Percentiles rank a stretch among this genome's conserved stretches.
Evolutionary conservation across 2,797 vertebrate species (phyloP).

Genomic region (Hoplostethus mediterraneus): DNA sequence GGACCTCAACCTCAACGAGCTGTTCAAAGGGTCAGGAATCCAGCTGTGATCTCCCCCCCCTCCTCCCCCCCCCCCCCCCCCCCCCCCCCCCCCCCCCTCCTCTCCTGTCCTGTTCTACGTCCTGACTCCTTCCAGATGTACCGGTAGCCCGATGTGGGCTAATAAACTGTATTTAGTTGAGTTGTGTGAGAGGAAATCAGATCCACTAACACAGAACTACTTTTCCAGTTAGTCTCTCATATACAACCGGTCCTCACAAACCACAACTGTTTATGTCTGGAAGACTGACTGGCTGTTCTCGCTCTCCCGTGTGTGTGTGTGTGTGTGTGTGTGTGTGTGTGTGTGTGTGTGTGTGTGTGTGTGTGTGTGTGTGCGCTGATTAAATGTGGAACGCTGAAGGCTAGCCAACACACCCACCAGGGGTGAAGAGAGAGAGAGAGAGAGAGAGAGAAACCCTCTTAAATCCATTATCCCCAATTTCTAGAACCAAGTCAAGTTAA

Average conservation of each 20-base stretch:
- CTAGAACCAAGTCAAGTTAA: constrained; percentile 23
- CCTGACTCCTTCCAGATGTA: neutral
- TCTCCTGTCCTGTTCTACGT: neutral
- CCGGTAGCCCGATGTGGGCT: constrained; percentile 9
- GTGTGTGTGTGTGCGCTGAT: constrained; percentile 29
- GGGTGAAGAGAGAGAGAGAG: constrained; percentile 2
- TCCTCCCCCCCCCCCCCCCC: no score
- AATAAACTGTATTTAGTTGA: constrained; percentile 34
- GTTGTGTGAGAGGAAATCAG: constrained; percentile 36
- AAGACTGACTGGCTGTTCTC: constrained; percentile 22
- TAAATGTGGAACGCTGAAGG: neutral
- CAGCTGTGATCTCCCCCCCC: neutral
- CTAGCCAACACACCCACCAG: constrained; percentile 40
- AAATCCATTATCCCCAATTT: neutral
- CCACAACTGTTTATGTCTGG: constrained; percentile 59
- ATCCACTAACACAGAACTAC: constrained; percentile 47
- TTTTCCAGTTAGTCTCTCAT: constrained; percentile 55
- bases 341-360: neutral
- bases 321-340: neutral
- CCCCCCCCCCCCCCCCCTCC: no score
- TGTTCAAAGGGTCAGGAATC: neutral
- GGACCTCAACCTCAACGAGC: constrained; percentile 12
- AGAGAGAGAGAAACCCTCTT: neutral
- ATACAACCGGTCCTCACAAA: constrained; percentile 46
- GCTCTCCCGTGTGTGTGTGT: neutral